These are phyloP conservation scores for Tigriopus japonicus DNA, from an alignment of 1,140 invertebrate genomes.

Conservation along the genomic window DNA sequence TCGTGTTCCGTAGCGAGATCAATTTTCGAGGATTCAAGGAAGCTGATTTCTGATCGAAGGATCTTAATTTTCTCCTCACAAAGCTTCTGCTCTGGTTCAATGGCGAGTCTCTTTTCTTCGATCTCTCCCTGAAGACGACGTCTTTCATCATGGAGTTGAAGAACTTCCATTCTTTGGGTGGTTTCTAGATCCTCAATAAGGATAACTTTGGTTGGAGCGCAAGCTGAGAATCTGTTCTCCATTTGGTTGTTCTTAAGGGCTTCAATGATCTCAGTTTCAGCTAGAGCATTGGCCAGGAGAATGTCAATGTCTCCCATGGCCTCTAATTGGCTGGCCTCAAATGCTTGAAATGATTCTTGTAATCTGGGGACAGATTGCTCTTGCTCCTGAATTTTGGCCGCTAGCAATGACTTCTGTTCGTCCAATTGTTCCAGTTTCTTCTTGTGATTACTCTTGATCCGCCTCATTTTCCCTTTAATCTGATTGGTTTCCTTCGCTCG, in stretches of 20 bases:
- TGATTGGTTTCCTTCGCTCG: background rate
- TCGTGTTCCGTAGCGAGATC: background rate
- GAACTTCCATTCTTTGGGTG: background rate
- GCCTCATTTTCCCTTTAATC: background rate
- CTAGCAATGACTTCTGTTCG: background rate
- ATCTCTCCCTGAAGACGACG: background rate
- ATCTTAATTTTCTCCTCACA: constrained; percentile 1
- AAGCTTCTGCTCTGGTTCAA: background rate
- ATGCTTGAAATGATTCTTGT: no score
- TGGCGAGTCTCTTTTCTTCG: background rate
- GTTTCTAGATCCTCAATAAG: background rate
- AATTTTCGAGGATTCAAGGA: background rate
- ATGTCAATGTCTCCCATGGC: no score
- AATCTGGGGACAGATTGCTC: no score
- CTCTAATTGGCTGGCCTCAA: no score
- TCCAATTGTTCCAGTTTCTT: background rate
- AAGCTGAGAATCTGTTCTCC: no score
- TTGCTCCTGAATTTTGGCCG: no score
- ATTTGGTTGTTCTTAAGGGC: no score
- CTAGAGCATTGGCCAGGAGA: no score
- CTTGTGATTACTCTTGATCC: background rate
- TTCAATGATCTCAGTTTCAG: no score
- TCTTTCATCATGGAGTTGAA: background rate
- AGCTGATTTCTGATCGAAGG: background rate
- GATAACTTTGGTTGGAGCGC: background rate